Evolutionary conservation across 2,797 vertebrate genomes (phyloP), one percentile per base, ranked within the genome.

Genomic region (Labeo calbasu): DNA sequence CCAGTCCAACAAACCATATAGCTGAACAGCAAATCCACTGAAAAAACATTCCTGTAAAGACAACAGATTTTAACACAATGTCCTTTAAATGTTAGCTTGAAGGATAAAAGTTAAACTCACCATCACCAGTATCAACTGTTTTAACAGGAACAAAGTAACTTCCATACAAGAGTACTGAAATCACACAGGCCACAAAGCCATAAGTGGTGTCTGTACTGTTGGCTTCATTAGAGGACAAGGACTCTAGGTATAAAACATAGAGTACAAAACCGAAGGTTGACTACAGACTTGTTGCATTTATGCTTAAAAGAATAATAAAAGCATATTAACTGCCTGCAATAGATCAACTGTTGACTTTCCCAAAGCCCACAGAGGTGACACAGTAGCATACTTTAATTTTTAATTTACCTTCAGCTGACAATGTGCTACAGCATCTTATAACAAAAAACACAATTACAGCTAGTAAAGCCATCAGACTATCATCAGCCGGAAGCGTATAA

Each of bases 21-120:
- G 96, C 94, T 55, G 96, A 93, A 91, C 97, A 98, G 76, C 93
- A 93, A n/a, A 98, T 91, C 97, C 98, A 99, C 8, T 98, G 97
- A 76, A 97, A 98, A 89, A 98, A 99, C 96, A 99, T 96, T 11
- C 97, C 97, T 99, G 84, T 1, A 59, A 83, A 70, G 2, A 87
- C 13, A 77, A 12, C 36, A 59, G 14, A 13, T 61, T 76, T 75
- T 48, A 15, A 69, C 13, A 13, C 48, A 73, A 48, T 10, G 25
- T 5, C 0, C 13, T 17, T 63, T 12, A 66, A 68, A 2, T 6
- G 4, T 0, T 57, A 0, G n/a, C 43, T 40, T 84, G 6, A 10
- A 6, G 6, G 2, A 28, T n/a, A 75, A 43, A 15, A 36, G n/a
- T 23, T 65, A 10, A 5, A 53, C 2, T 95, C 91, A 98, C 97